Evolutionary conservation across 2,113 vertebrate species (phyloP).

Genomic region (Delphinus delphis): DNA sequence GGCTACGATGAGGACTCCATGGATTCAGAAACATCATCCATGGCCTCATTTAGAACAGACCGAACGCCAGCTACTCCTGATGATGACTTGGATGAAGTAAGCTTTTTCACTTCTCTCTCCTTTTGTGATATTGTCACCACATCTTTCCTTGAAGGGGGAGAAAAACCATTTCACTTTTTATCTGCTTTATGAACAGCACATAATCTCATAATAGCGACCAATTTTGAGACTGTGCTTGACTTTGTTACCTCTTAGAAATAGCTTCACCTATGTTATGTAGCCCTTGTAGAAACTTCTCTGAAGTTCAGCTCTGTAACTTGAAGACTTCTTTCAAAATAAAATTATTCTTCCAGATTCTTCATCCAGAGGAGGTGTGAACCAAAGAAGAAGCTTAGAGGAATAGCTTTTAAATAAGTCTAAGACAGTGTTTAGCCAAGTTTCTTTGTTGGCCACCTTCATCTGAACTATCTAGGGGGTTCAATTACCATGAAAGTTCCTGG

Average conservation of each 20-base stretch:
- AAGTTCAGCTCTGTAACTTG: not conserved
- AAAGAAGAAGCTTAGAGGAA: not conserved
- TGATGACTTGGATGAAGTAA: constrained; percentile 94
- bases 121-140: not conserved
- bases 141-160: not conserved
- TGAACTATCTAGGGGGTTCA: not conserved
- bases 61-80: constrained; percentile 97
- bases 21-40: constrained; percentile 97
- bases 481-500: not conserved
- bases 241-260: not conserved
- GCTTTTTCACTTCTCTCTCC: constrained; percentile 22
- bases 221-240: not conserved
- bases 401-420: not conserved
- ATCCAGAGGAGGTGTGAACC: not conserved
- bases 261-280: not conserved
- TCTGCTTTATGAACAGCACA: not conserved
- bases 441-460: not conserved
- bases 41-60: constrained; percentile 95
- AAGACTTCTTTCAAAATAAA: constrained; percentile 29
- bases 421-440: not conserved
- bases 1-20: constrained; percentile 98
- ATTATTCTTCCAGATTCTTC: not conserved
- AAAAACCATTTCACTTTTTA: not conserved
- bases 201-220: not conserved
- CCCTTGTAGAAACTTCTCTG: not conserved